phyloP scores from a whole-genome alignment of 1,140 invertebrate species.

The Orius insidiosus region DNA sequence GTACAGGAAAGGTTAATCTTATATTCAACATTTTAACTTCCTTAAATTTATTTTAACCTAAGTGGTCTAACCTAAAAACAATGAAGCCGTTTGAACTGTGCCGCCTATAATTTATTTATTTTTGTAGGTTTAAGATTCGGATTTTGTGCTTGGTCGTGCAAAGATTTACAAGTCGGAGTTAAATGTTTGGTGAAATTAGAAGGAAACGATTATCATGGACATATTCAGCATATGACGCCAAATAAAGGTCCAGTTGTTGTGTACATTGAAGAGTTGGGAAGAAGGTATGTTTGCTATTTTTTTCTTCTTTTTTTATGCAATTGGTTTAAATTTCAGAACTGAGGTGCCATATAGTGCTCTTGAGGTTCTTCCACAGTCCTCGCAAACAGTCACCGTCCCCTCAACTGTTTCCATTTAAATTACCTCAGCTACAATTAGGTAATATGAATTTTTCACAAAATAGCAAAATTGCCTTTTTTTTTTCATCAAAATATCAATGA shows the following conservation, averaged over 20 bases:
- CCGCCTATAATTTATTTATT: no score
- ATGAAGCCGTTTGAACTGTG: slow-evolving; percentile 5
- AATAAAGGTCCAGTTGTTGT: slow-evolving; percentile 51
- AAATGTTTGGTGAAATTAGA: slow-evolving; percentile 51
- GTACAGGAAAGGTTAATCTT: slow-evolving; percentile 54
- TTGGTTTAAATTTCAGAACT: no score
- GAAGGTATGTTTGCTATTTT: slow-evolving; percentile 40
- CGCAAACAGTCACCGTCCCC: background rate
- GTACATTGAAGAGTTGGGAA: slow-evolving; percentile 57
- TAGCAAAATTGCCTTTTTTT: no score
- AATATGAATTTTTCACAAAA: background rate
- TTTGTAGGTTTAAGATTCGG: slow-evolving; percentile 34
- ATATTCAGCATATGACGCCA: slow-evolving; percentile 58
- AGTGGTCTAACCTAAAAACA: background rate
- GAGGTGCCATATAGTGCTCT: slow-evolving; percentile 44
- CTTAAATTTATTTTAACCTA: no score
- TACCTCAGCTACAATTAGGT: background rate
- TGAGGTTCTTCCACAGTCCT: slow-evolving; percentile 36
- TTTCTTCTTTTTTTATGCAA: no score
- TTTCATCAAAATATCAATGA: no score
- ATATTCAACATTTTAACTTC: no score
- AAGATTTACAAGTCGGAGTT: slow-evolving; percentile 53
- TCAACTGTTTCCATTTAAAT: background rate
- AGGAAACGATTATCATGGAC: slow-evolving; percentile 39
- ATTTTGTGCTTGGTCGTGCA: slow-evolving; percentile 39